Percentiles rank a stretch among this genome's conserved stretches.
phyloP scores from a whole-genome alignment of 2,797 vertebrate genomes.

The Prionace glauca region DNA sequence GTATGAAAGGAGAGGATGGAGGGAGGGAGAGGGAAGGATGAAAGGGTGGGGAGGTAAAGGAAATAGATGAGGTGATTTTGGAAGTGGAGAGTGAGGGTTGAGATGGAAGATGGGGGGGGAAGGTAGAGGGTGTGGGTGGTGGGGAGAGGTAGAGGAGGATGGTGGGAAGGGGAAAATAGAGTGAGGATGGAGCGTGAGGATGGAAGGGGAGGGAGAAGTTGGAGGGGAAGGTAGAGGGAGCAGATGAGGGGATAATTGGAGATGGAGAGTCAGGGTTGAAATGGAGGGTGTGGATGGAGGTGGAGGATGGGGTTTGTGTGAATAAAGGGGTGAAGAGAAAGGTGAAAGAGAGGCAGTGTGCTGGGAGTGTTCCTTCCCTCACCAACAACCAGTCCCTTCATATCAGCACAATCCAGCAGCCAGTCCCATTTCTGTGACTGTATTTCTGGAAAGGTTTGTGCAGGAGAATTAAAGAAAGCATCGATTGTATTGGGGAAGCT shows the following conservation, averaged over 20 bases:
- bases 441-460: not conserved
- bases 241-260: not conserved
- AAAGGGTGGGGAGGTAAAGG: not conserved
- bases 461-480: not conserved
- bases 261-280: not conserved
- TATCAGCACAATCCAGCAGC: not conserved
- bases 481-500: not conserved
- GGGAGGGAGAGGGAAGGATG: not conserved
- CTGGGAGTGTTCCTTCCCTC: not conserved
- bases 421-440: not conserved
- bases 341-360: not conserved
- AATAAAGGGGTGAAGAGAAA: not conserved
- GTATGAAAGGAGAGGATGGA: not conserved
- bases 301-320: not conserved
- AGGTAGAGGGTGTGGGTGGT: not conserved
- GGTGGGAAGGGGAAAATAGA: too few relatives aligned
- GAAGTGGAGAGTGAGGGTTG: not conserved
- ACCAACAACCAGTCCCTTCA: not conserved
- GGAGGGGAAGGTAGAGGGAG: not conserved
- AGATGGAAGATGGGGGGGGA: too few relatives aligned
- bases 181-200: accelerated
- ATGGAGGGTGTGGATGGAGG: not conserved
- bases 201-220: not conserved
- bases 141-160: too few relatives aligned
- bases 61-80: too few relatives aligned